These are phyloP conservation scores for Promerops cafer DNA, from an alignment of 2,113 vertebrate genomes.

Conservation along the genomic window DNA sequence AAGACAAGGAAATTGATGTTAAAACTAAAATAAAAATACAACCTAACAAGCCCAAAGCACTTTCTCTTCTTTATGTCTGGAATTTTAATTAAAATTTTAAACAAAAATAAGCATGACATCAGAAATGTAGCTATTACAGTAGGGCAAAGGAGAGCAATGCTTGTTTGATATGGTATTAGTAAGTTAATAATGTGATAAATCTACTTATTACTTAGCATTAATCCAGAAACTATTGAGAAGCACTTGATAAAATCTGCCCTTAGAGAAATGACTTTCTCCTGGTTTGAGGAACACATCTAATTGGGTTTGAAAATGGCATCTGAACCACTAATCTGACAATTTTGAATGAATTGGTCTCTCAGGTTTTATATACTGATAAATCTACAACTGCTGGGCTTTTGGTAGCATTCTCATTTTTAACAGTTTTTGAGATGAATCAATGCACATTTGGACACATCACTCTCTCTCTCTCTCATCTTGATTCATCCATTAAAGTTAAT, in stretches of 20 bases:
- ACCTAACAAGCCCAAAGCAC: background rate
- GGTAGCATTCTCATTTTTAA: constrained; percentile 29
- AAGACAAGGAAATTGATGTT: background rate
- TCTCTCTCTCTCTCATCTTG: background rate
- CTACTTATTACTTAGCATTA: constrained; percentile 55
- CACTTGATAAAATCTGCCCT: constrained; percentile 63
- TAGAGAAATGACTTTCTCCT: constrained; percentile 33
- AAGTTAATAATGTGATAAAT: constrained; percentile 61
- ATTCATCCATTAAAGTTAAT: constrained; percentile 33
- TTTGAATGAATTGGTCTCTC: constrained; percentile 6
- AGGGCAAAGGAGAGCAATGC: background rate
- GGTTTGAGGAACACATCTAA: constrained; percentile 29
- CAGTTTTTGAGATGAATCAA: constrained; percentile 47
- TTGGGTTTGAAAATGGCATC: constrained; percentile 36
- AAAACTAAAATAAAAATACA: background rate
- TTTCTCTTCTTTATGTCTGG: background rate
- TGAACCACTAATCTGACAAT: constrained; percentile 23
- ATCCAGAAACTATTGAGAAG: constrained; percentile 54
- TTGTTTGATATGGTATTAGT: constrained; percentile 45
- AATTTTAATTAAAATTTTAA: background rate
- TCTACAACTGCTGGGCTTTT: background rate
- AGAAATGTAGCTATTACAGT: constrained; percentile 11
- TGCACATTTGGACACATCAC: background rate
- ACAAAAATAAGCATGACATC: constrained; percentile 16
- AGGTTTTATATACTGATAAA: constrained; percentile 24